Evolutionary conservation across 2,797 vertebrate species (phyloP), one percentile per base, ranked within the genome.

Genomic region (Myripristis murdjan): DNA sequence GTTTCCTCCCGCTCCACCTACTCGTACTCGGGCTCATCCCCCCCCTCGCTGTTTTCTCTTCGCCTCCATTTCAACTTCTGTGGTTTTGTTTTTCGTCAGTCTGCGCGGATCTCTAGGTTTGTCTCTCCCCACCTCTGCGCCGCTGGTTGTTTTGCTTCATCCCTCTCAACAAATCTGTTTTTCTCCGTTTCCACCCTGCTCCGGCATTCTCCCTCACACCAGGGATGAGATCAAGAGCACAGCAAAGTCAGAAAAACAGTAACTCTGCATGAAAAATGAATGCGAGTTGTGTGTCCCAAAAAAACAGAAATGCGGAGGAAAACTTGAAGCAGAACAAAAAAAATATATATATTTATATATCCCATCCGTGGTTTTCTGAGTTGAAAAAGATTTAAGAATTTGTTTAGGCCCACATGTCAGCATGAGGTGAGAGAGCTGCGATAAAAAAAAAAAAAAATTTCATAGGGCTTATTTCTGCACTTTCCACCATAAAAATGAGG

Each of bases 1-100:
- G 66, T 31, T 57, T 65, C 49, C 59, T 71, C 51, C 35, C 35
- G 54, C 31, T 72, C 54, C 48, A 22, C 35, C 31, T 12, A 28
- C 5, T 41, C 37, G 16, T 14, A 15, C 64, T 68, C 24, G 14
- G 28, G 61, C 20, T 52, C 26, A 66, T 52, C 58, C 56, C 57
- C 22, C n/a, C n/a, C n/a, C n/a, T 51, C 2, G 6, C 46, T 63
- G 69, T 64, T 70, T 70, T 68, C 41, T 52, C 54, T 53, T 58
- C 60, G 68, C 41, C 24, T 61, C 37, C 6, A 11, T 61, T 62
- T 79, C 47, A 59, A 23, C 35, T 16, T 2, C 46, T 37, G n/a
- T 70, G 64, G 82, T 67, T 67, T 66, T 64, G 59, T 85, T 78
- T 6, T 77, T 64, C 52, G 68, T 65, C 26, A 35, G 22, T 61